Conservation (phyloP, 1,140 invertebrate genomes). For the Contarinia nasturtii region DNA sequence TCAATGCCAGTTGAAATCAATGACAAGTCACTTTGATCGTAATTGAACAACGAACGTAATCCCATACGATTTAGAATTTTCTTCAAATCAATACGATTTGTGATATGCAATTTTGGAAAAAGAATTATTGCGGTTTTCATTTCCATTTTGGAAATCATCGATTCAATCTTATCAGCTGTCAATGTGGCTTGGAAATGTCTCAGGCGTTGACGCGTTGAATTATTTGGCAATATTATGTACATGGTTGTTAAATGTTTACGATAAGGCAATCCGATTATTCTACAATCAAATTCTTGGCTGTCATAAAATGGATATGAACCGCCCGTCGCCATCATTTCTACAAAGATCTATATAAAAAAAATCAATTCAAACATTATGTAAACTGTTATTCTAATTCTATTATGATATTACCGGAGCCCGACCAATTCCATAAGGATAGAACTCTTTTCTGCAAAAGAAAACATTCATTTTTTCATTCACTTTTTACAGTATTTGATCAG, state of each 20-base stretch:
- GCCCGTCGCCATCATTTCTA: slow-evolving; percentile 45
- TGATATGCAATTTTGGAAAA: slow-evolving; percentile 47
- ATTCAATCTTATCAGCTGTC: slow-evolving; percentile 27
- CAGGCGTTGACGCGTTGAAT: slow-evolving; percentile 25
- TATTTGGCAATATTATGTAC: slow-evolving; percentile 46
- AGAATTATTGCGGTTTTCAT: slow-evolving; percentile 27
- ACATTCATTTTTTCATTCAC: not conserved
- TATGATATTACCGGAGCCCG: no score
- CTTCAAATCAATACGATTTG: slow-evolving; percentile 31
- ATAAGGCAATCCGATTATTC: slow-evolving; percentile 53
- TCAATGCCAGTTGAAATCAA: slow-evolving; percentile 25
- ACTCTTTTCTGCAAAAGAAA: slow-evolving; percentile 23
- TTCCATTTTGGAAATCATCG: slow-evolving; percentile 28
- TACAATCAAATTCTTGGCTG: slow-evolving; percentile 21
- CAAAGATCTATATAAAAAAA: no score
- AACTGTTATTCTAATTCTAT: no score
- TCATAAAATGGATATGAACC: slow-evolving; percentile 17
- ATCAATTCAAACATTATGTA: no score
- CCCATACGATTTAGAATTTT: slow-evolving; percentile 31
- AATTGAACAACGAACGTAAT: slow-evolving; percentile 35
- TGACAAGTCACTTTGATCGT: slow-evolving; percentile 32
- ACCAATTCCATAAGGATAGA: slow-evolving; percentile 26
- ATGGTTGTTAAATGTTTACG: slow-evolving; percentile 39
- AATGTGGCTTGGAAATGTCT: slow-evolving; percentile 28
- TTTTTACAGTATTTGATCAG: not conserved